phyloP scores from a whole-genome alignment of 1,140 invertebrate species.

The Drosophila murphyi region DNA sequence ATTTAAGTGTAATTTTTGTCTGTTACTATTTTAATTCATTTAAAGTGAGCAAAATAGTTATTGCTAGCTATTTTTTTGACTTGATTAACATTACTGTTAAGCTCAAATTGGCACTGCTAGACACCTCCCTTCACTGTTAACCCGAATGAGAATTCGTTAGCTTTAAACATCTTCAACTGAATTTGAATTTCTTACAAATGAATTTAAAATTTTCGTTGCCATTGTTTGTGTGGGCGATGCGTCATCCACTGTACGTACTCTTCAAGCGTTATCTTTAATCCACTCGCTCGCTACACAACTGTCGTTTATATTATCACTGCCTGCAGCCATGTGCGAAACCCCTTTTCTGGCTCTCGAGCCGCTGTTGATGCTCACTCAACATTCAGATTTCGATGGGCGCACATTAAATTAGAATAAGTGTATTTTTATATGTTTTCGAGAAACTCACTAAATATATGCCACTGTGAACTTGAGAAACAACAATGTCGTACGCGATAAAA shows the following conservation, averaged over 20 bases:
- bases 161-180: not conserved
- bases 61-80: not conserved
- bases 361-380: constrained; percentile 40
- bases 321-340: constrained; percentile 55
- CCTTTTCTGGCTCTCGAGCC: constrained; percentile 4
- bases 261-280: constrained; percentile 20
- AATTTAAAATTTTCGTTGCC: not conserved
- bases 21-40: not conserved
- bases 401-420: constrained; percentile 35
- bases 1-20: no score
- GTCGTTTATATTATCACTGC: constrained; percentile 13
- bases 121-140: not conserved
- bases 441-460: constrained; percentile 16
- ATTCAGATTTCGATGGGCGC: constrained; percentile 29
- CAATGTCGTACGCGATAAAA: constrained; percentile 67
- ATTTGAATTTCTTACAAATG: not conserved
- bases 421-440: not conserved
- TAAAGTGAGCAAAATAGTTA: not conserved
- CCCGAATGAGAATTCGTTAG: constrained; percentile 8
- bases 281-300: constrained; percentile 1
- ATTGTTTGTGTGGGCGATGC: constrained; percentile 5
- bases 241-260: not conserved
- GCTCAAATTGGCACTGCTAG: constrained; percentile 24
- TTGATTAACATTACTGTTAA: constrained; percentile 1
- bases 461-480: constrained; percentile 46